phyloP scores from a whole-genome alignment of 2,113 vertebrate genomes.

The Ciconia stormi region DNA sequence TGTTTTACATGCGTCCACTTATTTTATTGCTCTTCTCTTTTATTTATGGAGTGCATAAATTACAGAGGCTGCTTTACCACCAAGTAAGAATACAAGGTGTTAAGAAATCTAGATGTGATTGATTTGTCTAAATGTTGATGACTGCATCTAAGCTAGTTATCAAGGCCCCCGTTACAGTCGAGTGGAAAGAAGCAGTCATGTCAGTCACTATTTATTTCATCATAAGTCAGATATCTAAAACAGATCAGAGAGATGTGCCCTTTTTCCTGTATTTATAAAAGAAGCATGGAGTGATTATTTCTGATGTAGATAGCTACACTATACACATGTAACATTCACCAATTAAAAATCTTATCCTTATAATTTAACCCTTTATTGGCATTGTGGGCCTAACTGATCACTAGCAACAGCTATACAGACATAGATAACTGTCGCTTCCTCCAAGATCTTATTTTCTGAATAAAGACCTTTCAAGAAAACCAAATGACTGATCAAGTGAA shows the following conservation, averaged over 20 bases:
- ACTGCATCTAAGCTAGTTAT: background rate
- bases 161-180: background rate
- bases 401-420: background rate
- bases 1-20: background rate
- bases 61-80: background rate
- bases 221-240: background rate
- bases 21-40: background rate
- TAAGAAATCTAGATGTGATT: background rate
- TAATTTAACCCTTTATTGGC: background rate
- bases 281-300: background rate
- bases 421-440: fast-evolving
- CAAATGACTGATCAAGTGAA: background rate
- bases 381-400: background rate
- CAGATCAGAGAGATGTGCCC: background rate
- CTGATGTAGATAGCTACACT: background rate
- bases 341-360: background rate
- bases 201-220: background rate
- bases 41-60: background rate
- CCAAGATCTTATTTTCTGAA: background rate
- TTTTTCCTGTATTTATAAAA: background rate
- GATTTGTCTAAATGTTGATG: background rate
- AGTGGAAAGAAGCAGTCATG: background rate
- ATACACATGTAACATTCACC: background rate
- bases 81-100: background rate
- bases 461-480: background rate